These are phyloP conservation scores for Heterochromis multidens DNA, from an alignment of 2,113 vertebrate species.

Conservation along the genomic window DNA sequence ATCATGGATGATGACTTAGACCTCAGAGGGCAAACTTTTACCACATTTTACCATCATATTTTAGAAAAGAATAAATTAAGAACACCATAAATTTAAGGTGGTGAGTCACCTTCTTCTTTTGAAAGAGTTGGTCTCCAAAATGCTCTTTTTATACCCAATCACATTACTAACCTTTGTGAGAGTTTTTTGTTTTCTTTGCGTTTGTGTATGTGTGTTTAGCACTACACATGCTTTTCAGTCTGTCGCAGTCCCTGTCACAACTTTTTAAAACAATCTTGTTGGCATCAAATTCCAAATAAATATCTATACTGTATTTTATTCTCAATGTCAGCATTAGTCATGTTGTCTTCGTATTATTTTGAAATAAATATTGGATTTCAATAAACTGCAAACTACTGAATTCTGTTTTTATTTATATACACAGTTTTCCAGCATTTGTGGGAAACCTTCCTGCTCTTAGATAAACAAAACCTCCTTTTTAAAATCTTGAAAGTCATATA, in stretches of 20 bases:
- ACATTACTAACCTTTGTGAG: background rate
- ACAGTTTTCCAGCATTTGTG: background rate
- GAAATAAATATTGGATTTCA: background rate
- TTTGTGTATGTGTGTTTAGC: background rate
- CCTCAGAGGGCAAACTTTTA: rapidly evolving
- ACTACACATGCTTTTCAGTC: rapidly evolving
- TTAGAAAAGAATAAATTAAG: background rate
- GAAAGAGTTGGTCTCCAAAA: too few species aligned
- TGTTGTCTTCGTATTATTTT: background rate
- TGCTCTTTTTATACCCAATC: background rate
- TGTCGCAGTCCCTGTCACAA: too few species aligned
- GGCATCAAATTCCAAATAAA: too few species aligned
- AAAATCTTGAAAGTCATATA: background rate
- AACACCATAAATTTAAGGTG: background rate
- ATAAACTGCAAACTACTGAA: too few species aligned
- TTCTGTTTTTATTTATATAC: background rate
- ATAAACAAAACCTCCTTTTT: conserved; percentile 32
- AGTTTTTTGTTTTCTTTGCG: background rate
- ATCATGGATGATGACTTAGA: background rate
- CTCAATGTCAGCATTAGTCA: background rate
- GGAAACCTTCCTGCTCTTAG: background rate
- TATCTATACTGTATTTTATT: too few species aligned
- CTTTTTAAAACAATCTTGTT: too few species aligned
- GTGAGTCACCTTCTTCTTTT: background rate
- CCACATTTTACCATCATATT: rapidly evolving